Evolutionary conservation across 2,113 vertebrate species (phyloP), one percentile per base, ranked within the genome.

Genomic region (Protobothrops mucrosquamatus): DNA sequence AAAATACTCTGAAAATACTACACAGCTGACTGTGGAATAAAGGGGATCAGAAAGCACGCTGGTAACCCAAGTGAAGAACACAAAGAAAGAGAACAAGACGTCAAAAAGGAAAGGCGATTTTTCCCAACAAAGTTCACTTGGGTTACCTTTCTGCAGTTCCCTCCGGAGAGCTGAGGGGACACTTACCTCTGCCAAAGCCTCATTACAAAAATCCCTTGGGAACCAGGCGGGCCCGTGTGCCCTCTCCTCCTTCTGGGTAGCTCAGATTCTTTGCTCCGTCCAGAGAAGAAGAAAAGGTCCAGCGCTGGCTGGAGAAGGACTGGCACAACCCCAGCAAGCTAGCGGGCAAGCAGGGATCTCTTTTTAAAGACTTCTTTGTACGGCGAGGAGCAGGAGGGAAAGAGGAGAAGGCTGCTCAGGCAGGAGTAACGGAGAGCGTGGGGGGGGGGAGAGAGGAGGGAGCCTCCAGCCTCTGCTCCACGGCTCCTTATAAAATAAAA

Each of bases 1-100:
- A 95, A 52, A 61, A 85, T 5, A 46, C 34, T 57, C 74, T 86
- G 91, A 91, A 96, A 95, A 94, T 91, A 95, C 96, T 94, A 91
- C 61, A 94, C 92, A 90, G 94, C 87, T 86, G 90, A 15, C 39
- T 15, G 92, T 92, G 93, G 91, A 64, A 92, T 89, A 89, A 92
- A 89, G 88, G 92, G 88, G 94, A 89, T 52, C 0, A 93, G 89
- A 92, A 92, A 2, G 87, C 87, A 86, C 85, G 89, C 39, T 87
- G 87, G 57, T 86, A 91, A 7, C 74, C 0, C 93, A 89, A 89
- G 8, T 46, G 0, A 4, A 93, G 59, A 88, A 52, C 59, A 56
- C 64, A 92, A 29, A 34, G 22, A 51, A 57, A 24, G n/a, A 90
- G 4, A 48, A 20, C 3, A 48, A 26, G 26, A 20, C 23, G 0